These are phyloP conservation scores for Chymomyza costata DNA, from an alignment of 1,140 invertebrate genomes.

Conservation along the genomic window DNA sequence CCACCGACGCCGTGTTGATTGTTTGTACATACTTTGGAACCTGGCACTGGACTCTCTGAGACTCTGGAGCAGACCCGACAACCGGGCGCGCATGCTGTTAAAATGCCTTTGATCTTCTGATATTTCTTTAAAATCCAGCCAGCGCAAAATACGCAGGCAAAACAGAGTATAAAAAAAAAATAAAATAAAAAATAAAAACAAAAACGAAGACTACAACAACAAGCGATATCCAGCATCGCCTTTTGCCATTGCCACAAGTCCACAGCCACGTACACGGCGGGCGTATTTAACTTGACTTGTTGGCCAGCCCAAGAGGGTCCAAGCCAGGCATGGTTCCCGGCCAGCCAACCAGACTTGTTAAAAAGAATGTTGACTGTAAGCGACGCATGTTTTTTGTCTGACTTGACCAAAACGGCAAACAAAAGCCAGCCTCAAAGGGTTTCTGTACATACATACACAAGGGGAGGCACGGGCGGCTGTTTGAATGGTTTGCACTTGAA, in stretches of 20 bases:
- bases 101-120: conserved; percentile 73
- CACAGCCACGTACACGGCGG: conserved; percentile 47
- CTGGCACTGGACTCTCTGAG: conserved; percentile 31
- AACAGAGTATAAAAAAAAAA: too few relatives aligned
- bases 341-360: conserved; percentile 43
- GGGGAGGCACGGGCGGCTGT: neutral
- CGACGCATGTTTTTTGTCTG: conserved; percentile 51
- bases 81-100: conserved; percentile 57
- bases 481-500: conserved; percentile 25
- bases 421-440: conserved; percentile 21
- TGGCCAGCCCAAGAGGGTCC: conserved; percentile 8
- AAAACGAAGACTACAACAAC: neutral
- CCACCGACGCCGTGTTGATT: conserved; percentile 55
- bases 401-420: neutral
- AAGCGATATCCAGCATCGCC: neutral
- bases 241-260: too few relatives aligned
- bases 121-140: conserved; percentile 39
- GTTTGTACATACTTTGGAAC: conserved; percentile 29
- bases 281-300: conserved; percentile 68
- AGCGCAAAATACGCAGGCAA: too few relatives aligned
- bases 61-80: neutral
- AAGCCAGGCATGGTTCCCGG: conserved; percentile 22
- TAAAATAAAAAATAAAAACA: neutral
- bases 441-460: too few relatives aligned
- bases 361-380: conserved; percentile 66